Evolutionary conservation across 2,888 invertebrate genomes (phyloP).

Genomic region (Melieria crassipennis): DNA sequence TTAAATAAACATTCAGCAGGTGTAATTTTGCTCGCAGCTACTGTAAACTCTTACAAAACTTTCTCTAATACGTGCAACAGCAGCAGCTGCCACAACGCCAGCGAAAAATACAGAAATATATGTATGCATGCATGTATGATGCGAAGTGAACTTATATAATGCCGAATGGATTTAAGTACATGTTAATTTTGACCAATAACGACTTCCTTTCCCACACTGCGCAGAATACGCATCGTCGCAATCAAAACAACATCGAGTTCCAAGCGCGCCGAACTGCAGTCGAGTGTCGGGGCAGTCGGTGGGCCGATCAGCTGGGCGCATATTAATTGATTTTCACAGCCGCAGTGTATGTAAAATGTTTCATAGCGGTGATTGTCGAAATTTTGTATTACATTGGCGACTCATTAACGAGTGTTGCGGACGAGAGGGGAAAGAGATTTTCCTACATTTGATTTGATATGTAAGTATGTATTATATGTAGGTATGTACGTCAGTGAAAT

Average conservation of each 20-base stretch:
- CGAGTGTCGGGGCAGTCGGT: neutral
- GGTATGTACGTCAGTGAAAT: too few species aligned
- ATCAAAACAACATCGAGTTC: neutral
- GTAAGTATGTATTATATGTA: too few species aligned
- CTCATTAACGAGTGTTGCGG: too few species aligned
- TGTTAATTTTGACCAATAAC: slow-evolving; percentile 10
- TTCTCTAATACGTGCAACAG: neutral
- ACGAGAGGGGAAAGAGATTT: too few species aligned
- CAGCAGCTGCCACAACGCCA: neutral
- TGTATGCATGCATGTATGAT: neutral
- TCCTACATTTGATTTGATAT: too few species aligned
- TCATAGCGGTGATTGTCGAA: too few species aligned
- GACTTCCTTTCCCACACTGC: slow-evolving; percentile 30
- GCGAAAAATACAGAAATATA: neutral
- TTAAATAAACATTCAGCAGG: too few species aligned
- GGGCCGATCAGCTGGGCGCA: slow-evolving; percentile 7
- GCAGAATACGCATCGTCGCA: slow-evolving; percentile 7
- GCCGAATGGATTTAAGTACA: too few species aligned
- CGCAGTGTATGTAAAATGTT: neutral
- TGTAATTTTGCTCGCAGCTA: too few species aligned
- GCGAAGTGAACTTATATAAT: too few species aligned
- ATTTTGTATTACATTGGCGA: too few species aligned
- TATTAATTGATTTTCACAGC: slow-evolving; percentile 25
- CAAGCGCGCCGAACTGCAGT: neutral
- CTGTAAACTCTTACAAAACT: too few species aligned